Evolutionary conservation across 23 tunicate species (phyloP), one percentile per base, ranked within the genome.

Genomic region (Halocynthia roretzi): DNA sequence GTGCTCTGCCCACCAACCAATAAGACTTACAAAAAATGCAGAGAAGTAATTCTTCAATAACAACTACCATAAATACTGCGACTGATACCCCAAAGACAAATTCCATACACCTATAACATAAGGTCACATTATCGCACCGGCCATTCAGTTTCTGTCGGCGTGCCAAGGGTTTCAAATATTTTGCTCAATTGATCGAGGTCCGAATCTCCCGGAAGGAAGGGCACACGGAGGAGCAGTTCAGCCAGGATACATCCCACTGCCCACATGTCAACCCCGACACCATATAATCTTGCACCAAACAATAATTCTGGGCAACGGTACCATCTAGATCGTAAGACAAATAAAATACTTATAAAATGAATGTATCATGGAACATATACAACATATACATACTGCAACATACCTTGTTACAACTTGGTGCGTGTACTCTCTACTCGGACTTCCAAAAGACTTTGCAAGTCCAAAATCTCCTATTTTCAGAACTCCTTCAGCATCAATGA

Each of bases 201-300:
- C 8, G 98, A 84, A 62, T 87, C 94, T 8, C 94, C 98, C 6
- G 94, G 89, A 6, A 94, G 73, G 77, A 94, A 87, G 7, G 98
- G 94, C n/a, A 80, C 85, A 58, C 98, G 77, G 12, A 87, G 75
- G 8, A 94, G 66, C 14, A 94, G 76, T 72, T 94, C 98, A 20
- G 98, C 94, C 6, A 87, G 83, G 8, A 94, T 94, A 69, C 98
- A 94, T 5, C 98, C 98, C 12, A 87, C 90, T 50, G 98, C 94
- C 98, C 98, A 94, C 83, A 87, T 94, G 65, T 94, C 98, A 21
- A 94, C 98, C 8, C 93, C 93, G 22, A 78, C 87, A 7, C 97
- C 97, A 69, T 91, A 91, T 72, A 85, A 71, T 21, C 91, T 71
- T 17, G 97, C 90, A 12, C 97, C 97, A 69, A 82, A 85, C 70